Percentiles rank a stretch among this genome's conserved stretches.
These are phyloP conservation scores for Struthidea cinerea DNA, from an alignment of 2,113 vertebrate genomes.

Conservation along the genomic window DNA sequence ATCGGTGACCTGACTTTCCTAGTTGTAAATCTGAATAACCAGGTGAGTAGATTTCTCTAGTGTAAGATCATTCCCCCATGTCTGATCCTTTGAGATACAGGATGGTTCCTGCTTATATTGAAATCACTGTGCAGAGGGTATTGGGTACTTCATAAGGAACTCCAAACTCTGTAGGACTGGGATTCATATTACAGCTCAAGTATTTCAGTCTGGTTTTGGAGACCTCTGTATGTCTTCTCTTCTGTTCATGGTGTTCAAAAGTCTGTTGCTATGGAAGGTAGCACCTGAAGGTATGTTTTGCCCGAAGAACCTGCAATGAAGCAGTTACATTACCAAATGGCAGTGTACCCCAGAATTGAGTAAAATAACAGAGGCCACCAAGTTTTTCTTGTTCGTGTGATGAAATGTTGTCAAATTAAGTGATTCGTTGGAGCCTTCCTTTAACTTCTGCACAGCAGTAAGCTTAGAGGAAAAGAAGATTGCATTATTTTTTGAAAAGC, in stretches of 20 bases:
- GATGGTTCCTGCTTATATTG: slow-evolving; percentile 24
- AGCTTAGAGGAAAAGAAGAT: slow-evolving; percentile 47
- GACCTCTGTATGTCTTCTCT: slow-evolving; percentile 34
- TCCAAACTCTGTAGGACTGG: slow-evolving; percentile 12
- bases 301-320: background rate
- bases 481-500: slow-evolving; percentile 57
- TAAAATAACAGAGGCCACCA: slow-evolving; percentile 43
- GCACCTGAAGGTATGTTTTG: slow-evolving; percentile 7
- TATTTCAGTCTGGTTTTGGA: slow-evolving; percentile 37
- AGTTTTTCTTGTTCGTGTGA: slow-evolving; percentile 57
- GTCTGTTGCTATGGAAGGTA: slow-evolving; percentile 10
- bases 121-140: slow-evolving; percentile 8
- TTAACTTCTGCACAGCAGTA: slow-evolving; percentile 56
- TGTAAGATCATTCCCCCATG: background rate
- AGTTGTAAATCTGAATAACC: slow-evolving; percentile 30
- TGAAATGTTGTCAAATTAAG: slow-evolving; percentile 52
- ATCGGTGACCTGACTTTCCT: slow-evolving; percentile 34
- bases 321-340: slow-evolving; percentile 8
- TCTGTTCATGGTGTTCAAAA: slow-evolving; percentile 6
- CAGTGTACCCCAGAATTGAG: background rate
- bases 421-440: slow-evolving; percentile 59
- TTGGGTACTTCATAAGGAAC: slow-evolving; percentile 6
- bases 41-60: slow-evolving; percentile 34
- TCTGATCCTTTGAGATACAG: background rate
- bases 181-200: background rate